These are phyloP conservation scores for Agapostemon virescens DNA, from an alignment of 2,888 invertebrate genomes.

Conservation along the genomic window DNA sequence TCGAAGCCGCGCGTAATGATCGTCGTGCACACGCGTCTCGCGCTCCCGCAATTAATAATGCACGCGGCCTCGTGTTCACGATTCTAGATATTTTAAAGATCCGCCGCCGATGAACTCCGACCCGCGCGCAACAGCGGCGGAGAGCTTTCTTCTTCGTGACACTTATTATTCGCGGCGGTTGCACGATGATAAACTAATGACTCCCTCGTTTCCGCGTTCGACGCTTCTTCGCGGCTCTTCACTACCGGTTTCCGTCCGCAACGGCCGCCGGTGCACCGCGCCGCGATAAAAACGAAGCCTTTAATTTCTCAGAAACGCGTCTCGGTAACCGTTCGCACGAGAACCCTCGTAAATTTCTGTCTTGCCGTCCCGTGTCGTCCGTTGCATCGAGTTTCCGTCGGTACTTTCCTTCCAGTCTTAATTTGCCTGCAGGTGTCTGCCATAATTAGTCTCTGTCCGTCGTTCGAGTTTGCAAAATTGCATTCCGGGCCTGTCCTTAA, in stretches of 20 bases:
- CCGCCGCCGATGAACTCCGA: conserved; percentile 46
- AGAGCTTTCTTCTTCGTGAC: conserved; percentile 58
- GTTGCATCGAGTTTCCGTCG: conserved; percentile 12
- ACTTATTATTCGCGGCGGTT: conserved; percentile 46
- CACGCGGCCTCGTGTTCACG: conserved; percentile 44
- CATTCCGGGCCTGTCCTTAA: not conserved
- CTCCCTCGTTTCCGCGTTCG: conserved; percentile 39
- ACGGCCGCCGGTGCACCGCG: not conserved
- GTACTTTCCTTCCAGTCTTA: conserved; percentile 45
- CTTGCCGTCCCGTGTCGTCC: not conserved
- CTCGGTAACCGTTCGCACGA: conserved; percentile 9
- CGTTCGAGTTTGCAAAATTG: conserved; percentile 21
- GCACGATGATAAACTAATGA: conserved; percentile 44
- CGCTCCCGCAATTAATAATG: conserved; percentile 60
- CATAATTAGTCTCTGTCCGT: conserved; percentile 31
- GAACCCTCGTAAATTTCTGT: conserved; percentile 15
- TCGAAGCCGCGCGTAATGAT: conserved; percentile 56
- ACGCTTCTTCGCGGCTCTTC: not conserved
- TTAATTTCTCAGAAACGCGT: not conserved
- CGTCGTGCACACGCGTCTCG: conserved; percentile 45
- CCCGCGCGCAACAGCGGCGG: conserved; percentile 30
- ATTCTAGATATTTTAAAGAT: conserved; percentile 47
- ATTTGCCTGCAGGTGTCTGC: conserved; percentile 33
- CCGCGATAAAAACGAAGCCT: conserved; percentile 16
- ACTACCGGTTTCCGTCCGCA: conserved; percentile 25